Conservation (phyloP, 2,797 vertebrate genomes). For the Margarornis squamiger region DNA sequence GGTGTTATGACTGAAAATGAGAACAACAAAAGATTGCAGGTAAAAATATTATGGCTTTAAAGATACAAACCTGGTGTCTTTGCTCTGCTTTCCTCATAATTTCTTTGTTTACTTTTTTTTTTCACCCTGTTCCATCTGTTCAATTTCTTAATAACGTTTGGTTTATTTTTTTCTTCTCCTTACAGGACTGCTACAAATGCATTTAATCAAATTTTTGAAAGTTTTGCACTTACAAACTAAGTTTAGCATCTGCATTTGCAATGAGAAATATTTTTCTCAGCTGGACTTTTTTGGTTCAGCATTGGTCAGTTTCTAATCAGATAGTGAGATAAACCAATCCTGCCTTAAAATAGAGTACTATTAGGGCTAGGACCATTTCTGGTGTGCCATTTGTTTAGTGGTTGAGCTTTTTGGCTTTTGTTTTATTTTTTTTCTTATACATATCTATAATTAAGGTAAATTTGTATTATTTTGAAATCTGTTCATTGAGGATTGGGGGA, state of each 20-base stretch:
- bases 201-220: neutral
- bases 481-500: neutral
- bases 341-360: neutral
- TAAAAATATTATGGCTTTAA: neutral
- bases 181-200: neutral
- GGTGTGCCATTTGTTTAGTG: neutral
- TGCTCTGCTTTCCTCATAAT: neutral
- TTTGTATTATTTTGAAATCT: neutral
- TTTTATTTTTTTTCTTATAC: neutral
- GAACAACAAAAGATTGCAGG: neutral
- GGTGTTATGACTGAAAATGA: neutral
- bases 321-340: neutral
- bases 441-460: neutral
- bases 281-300: neutral
- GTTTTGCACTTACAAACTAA: neutral
- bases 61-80: neutral
- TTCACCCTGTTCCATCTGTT: neutral
- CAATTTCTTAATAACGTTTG: neutral
- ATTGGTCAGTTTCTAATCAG: neutral
- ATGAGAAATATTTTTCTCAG: neutral
- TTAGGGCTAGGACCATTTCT: neutral
- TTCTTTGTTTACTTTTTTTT: rapidly evolving
- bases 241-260: neutral
- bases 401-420: rapidly evolving
- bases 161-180: neutral